Evolutionary conservation across 2,113 vertebrate species (phyloP).

Genomic region (Strigops habroptila): DNA sequence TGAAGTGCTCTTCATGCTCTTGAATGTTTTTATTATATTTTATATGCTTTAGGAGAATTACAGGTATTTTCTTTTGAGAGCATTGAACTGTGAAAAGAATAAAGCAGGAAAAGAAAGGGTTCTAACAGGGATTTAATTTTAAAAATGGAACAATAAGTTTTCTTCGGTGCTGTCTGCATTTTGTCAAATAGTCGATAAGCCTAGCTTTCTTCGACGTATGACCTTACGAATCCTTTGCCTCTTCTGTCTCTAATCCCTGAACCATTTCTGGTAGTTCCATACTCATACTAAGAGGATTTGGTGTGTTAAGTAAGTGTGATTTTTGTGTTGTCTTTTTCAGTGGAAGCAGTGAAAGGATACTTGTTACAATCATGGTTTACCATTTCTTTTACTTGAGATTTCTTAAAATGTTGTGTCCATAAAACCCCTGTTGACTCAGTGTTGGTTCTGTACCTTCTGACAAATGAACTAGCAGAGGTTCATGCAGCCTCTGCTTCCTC

Average conservation of each 20-base stretch:
- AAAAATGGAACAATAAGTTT: neutral
- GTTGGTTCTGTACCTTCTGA: neutral
- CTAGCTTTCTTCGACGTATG: neutral
- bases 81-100: neutral
- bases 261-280: neutral
- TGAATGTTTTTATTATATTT: neutral
- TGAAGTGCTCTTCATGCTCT: neutral
- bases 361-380: neutral
- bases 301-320: neutral
- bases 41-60: neutral
- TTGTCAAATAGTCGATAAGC: neutral
- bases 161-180: neutral
- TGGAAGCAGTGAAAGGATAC: neutral
- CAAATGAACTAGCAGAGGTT: neutral
- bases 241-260: neutral
- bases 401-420: too few relatives aligned
- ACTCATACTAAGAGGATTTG: neutral
- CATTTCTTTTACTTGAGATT: neutral
- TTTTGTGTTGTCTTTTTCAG: neutral
- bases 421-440: neutral
- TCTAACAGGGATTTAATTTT: neutral
- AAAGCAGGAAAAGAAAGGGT: neutral
- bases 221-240: neutral
- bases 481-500: neutral
- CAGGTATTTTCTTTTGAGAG: neutral